These are phyloP conservation scores for Aphaenogaster floridana DNA, from an alignment of 1,140 invertebrate genomes.

Conservation along the genomic window DNA sequence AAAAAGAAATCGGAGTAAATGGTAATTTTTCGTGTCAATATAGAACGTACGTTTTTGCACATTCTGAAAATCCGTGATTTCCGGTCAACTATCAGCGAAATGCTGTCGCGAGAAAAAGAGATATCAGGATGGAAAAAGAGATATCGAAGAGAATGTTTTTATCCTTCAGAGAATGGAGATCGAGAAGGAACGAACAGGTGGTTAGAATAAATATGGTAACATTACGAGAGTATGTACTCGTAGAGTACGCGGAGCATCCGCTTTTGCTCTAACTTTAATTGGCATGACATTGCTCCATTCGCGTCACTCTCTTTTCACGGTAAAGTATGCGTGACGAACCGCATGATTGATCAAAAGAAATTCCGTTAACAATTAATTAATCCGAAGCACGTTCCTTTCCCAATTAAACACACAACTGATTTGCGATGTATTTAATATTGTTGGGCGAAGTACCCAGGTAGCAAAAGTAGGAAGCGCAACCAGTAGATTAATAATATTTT, in stretches of 20 bases:
- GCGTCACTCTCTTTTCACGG: slow-evolving; percentile 4
- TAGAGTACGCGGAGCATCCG: background rate
- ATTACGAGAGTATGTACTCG: background rate
- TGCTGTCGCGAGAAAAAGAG: slow-evolving; percentile 11
- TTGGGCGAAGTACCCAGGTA: no score
- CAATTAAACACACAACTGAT: background rate
- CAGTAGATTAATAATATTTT: no score
- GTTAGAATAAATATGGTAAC: slow-evolving; percentile 66
- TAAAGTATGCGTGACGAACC: slow-evolving; percentile 5
- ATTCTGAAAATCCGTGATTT: slow-evolving; percentile 14
- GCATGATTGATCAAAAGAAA: slow-evolving; percentile 12
- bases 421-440: background rate
- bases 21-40: background rate
- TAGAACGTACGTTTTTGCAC: background rate
- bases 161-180: slow-evolving; percentile 42
- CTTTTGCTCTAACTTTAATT: slow-evolving; percentile 59
- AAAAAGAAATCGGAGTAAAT: slow-evolving; percentile 5
- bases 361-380: background rate
- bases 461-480: no score
- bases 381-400: background rate
- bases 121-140: slow-evolving; percentile 22
- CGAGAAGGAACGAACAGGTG: slow-evolving; percentile 67
- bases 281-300: background rate
- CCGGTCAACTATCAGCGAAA: background rate
- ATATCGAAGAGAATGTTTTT: slow-evolving; percentile 31